Percentiles rank a stretch among this genome's conserved stretches.
Evolutionary conservation across 2,113 vertebrate species (phyloP).

Genomic region (Parotia lawesii): DNA sequence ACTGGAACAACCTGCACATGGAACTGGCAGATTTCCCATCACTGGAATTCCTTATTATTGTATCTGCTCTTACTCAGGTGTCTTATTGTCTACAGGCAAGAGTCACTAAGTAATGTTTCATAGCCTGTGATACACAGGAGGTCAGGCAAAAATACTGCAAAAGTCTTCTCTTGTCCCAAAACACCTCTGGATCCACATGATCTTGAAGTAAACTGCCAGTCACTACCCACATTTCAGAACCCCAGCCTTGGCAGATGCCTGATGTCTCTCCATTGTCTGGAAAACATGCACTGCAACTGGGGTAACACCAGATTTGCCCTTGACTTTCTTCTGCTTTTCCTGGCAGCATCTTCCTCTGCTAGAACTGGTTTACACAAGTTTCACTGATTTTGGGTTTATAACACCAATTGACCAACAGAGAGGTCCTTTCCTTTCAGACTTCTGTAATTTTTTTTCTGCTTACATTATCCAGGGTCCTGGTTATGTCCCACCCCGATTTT

Average conservation of each 20-base stretch:
- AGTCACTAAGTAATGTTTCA: not conserved
- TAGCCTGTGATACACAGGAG: not conserved
- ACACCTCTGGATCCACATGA: not conserved
- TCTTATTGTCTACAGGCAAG: not conserved
- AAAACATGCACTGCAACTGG: not conserved
- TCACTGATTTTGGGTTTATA: not conserved
- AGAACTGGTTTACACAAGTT: not conserved
- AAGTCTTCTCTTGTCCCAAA: not conserved
- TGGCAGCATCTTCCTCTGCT: not conserved
- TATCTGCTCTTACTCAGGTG: not conserved
- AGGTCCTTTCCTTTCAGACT: not conserved
- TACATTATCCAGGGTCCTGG: conserved; percentile 58
- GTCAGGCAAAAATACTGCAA: not conserved
- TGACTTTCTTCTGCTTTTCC: not conserved
- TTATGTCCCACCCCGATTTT: conserved; percentile 72
- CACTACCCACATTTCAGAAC: not conserved
- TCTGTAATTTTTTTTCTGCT: not conserved
- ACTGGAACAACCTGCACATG: not conserved
- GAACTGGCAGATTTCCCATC: not conserved
- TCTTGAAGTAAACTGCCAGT: not conserved
- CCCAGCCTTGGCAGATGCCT: not conserved
- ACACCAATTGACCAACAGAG: not conserved
- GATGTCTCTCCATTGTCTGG: not conserved
- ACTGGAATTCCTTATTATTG: not conserved
- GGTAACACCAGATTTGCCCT: not conserved